Evolutionary conservation across 2,888 invertebrate genomes (phyloP).

Genomic region (Eupithecia dodoneata): DNA sequence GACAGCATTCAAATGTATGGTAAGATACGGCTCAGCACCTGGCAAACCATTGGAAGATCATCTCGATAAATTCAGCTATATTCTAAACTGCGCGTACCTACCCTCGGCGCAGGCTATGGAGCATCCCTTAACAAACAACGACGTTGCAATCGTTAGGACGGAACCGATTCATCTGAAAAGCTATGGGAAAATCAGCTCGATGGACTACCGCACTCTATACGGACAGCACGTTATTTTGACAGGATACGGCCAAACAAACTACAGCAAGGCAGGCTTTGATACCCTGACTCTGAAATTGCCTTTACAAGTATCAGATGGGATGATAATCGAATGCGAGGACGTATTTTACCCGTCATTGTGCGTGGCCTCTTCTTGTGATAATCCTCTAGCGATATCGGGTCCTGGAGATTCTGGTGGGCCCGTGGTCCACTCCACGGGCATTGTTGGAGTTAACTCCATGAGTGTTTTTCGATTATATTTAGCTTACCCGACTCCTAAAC

Average conservation of each 20-base stretch:
- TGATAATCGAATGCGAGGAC: not conserved
- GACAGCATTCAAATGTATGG: not conserved
- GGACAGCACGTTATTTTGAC: not conserved
- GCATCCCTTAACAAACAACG: not conserved
- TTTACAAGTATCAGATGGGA: not conserved
- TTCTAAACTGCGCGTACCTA: not conserved
- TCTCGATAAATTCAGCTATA: not conserved
- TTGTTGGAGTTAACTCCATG: not conserved
- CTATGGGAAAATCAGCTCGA: not conserved
- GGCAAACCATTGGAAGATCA: not conserved
- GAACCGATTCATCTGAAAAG: not conserved
- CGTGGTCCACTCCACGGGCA: not conserved
- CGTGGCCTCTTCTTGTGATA: not conserved
- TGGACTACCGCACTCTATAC: not conserved
- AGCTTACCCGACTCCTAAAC: not conserved
- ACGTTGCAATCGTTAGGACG: not conserved
- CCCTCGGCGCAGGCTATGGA: not conserved
- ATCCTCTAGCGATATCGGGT: not conserved
- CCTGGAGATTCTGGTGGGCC: conserved; percentile 4
- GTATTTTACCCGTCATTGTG: not conserved
- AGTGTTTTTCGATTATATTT: not conserved
- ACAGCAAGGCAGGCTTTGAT: not conserved
- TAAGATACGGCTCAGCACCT: conserved; percentile 1
- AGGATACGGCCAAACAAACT: not conserved
- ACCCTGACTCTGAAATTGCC: not conserved